Evolutionary conservation across 2,797 vertebrate genomes (phyloP).

Genomic region (Lithobates sylvaticus): DNA sequence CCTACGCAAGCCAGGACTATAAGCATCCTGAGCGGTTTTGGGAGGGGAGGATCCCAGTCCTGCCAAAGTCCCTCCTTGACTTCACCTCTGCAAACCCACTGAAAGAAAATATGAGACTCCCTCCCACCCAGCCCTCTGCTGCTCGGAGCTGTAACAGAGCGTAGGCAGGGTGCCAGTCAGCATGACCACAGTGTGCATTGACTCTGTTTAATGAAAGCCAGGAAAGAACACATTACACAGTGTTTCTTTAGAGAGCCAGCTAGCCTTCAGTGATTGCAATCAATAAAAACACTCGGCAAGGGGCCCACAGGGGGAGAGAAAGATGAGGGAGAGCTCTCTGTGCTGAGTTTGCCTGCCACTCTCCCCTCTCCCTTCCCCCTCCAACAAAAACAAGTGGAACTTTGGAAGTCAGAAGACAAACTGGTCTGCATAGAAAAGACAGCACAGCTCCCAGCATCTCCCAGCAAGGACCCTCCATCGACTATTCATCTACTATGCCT

Average conservation of each 20-base stretch:
- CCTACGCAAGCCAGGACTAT: not conserved
- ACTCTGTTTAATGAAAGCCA: conserved; percentile 88
- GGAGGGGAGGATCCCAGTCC: conserved; percentile 8
- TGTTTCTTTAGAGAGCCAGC: conserved; percentile 76
- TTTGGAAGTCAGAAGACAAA: conserved; percentile 69
- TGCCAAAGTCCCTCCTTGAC: conserved; percentile 8
- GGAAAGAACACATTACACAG: conserved; percentile 85
- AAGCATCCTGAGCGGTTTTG: conserved; percentile 18
- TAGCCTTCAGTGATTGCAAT: conserved; percentile 77
- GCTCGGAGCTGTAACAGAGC: conserved; percentile 76
- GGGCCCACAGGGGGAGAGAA: conserved; percentile 74
- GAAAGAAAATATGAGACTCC: conserved; percentile 38
- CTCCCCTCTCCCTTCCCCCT: conserved; percentile 70
- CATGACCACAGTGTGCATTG: conserved; percentile 83
- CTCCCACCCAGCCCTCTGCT: conserved; percentile 19
- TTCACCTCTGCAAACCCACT: conserved; percentile 40
- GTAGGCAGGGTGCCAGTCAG: conserved; percentile 86
- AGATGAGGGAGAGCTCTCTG: conserved; percentile 66
- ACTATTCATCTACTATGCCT: conserved; percentile 66
- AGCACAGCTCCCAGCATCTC: conserved; percentile 55
- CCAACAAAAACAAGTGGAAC: conserved; percentile 70
- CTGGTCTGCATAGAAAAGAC: conserved; percentile 62
- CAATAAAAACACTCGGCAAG: conserved; percentile 80
- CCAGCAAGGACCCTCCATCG: conserved; percentile 49
- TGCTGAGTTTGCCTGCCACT: conserved; percentile 69